phyloP scores from a whole-genome alignment of 2,888 invertebrate species.

The Drosophila macrospina region DNA sequence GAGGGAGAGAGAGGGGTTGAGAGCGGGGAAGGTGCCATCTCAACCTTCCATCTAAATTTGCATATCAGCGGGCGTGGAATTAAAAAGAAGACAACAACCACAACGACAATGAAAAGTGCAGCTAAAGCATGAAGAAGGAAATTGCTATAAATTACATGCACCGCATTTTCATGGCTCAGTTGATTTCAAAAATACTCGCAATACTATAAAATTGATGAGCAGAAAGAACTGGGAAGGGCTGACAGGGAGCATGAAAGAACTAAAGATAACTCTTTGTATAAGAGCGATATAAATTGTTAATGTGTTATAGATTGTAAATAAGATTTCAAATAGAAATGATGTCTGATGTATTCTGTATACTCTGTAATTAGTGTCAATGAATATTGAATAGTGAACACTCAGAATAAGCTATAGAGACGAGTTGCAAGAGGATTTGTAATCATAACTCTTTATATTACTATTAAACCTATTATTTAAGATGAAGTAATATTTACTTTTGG shows the following conservation, averaged over 20 bases:
- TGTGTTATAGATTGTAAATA: conserved; percentile 2
- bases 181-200: conserved; percentile 47
- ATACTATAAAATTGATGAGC: conserved; percentile 50
- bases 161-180: conserved; percentile 73
- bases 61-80: conserved; percentile 54
- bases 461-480: no score
- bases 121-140: conserved; percentile 62
- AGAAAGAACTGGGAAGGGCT: conserved; percentile 10
- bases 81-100: conserved; percentile 33
- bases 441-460: no score
- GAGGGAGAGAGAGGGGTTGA: no score
- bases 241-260: not conserved
- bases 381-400: no score
- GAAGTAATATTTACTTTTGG: no score
- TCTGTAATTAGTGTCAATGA: not conserved
- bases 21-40: no score
- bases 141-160: conserved; percentile 72
- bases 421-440: no score
- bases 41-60: conserved; percentile 40
- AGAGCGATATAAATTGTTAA: conserved; percentile 18
- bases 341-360: not conserved
- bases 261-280: not conserved
- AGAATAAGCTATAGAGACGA: no score
- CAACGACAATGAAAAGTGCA: conserved; percentile 45
- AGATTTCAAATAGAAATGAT: not conserved